A percentile compares a stretch with the other conserved stretches of the same genome.
phyloP scores from a whole-genome alignment of 2,888 invertebrate genomes.

The Cheilosia pagana region DNA sequence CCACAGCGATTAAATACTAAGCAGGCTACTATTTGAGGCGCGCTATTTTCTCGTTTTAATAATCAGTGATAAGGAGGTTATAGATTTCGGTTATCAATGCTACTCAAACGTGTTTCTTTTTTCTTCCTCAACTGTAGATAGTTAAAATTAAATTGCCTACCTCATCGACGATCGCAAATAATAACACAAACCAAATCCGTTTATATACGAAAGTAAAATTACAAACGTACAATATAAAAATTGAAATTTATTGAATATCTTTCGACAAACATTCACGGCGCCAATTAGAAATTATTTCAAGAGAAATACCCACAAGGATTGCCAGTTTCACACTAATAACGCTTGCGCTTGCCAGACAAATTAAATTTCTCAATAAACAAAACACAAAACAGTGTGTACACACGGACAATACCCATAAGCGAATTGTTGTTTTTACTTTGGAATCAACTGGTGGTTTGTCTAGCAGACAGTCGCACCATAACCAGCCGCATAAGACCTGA shows the following conservation, averaged over 20 bases:
- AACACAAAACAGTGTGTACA: constrained; percentile 4
- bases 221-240: constrained; percentile 3
- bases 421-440: constrained; percentile 36
- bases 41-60: no score
- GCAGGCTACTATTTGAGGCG: no score
- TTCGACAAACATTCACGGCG: constrained; percentile 14
- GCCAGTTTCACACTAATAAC: constrained; percentile 16
- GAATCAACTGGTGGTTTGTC: constrained; percentile 72
- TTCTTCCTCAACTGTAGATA: not conserved
- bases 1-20: no score
- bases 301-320: constrained; percentile 1
- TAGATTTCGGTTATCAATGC: not conserved
- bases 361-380: constrained; percentile 33
- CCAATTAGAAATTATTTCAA: constrained; percentile 11
- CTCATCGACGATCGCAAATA: not conserved
- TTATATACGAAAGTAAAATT: constrained; percentile 19
- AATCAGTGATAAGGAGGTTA: no score
- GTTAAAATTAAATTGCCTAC: constrained; percentile 1
- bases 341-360: constrained; percentile 38
- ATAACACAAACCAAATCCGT: constrained; percentile 9
- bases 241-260: constrained; percentile 25
- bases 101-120: not conserved
- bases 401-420: constrained; percentile 18
- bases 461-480: constrained; percentile 18
- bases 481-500: constrained; percentile 19